Evolutionary conservation across 1,140 invertebrate species (phyloP).

Genomic region (Thaumatotibia leucotreta): DNA sequence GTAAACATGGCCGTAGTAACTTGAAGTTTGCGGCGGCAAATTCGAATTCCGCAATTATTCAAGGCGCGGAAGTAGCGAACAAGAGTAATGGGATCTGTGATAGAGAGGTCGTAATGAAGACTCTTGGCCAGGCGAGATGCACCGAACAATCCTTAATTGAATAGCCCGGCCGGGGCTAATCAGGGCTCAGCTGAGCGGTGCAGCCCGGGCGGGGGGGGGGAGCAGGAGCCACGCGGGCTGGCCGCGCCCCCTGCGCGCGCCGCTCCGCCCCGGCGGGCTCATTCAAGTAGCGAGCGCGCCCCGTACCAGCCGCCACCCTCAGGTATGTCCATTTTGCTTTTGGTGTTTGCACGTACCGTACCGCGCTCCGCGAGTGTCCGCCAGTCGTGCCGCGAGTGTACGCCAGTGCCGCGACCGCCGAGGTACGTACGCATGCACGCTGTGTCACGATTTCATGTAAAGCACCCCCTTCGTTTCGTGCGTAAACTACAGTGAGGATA

Average conservation of each 20-base stretch:
- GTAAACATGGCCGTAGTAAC: not conserved
- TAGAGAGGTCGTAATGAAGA: conserved; percentile 59
- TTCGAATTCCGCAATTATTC: conserved; percentile 22
- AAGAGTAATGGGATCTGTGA: conserved; percentile 52
- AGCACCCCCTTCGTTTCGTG: not conserved
- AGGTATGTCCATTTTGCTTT: conserved; percentile 75
- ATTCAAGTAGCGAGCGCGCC: conserved; percentile 72
- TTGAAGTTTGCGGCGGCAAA: conserved; percentile 15
- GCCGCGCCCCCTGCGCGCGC: conserved; percentile 69
- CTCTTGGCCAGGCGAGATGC: conserved; percentile 54
- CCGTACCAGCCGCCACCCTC: conserved; percentile 68
- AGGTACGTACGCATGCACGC: conserved; percentile 54
- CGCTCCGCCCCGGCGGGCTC: conserved; percentile 51
- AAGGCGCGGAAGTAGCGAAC: conserved; percentile 26
- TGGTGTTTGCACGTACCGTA: conserved; percentile 64
- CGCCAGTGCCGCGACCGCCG: conserved; percentile 29
- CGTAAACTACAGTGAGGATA: not conserved
- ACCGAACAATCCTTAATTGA: conserved; percentile 70
- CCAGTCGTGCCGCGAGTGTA: conserved; percentile 53
- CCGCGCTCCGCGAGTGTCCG: conserved; percentile 64
- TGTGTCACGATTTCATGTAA: conserved; percentile 15
- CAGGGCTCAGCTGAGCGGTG: conserved; percentile 68
- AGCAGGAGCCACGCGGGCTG: conserved; percentile 65
- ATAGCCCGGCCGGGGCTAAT: conserved; percentile 70
- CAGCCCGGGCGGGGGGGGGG: conserved; percentile 25